A percentile compares a stretch with the other conserved stretches of the same genome.
These are phyloP conservation scores for Crocidura indochinensis DNA, from an alignment of 2,797 vertebrate species.

Conservation along the genomic window DNA sequence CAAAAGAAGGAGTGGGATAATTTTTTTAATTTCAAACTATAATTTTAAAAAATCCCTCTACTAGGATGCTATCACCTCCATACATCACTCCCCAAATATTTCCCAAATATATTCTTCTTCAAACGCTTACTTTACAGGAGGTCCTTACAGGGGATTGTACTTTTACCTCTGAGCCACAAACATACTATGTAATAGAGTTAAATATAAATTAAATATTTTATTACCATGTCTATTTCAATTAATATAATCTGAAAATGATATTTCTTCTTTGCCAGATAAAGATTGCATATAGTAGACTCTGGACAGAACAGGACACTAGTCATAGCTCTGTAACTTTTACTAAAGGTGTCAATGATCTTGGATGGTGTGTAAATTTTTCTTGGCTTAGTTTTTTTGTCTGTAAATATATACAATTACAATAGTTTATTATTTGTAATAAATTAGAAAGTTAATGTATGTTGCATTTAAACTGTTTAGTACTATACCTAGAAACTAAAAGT, in stretches of 20 bases:
- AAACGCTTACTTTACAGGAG: not conserved
- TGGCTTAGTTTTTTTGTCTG: not conserved
- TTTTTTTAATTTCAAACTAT: too few relatives aligned
- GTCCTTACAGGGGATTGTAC: not conserved
- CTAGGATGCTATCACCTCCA: not conserved
- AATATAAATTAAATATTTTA: not conserved
- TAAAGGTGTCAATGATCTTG: not conserved
- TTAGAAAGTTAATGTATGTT: too few relatives aligned
- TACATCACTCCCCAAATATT: not conserved
- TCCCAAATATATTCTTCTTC: not conserved
- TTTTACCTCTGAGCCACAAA: slow-evolving; percentile 1
- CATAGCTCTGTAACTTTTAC: not conserved
- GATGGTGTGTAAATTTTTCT: not conserved
- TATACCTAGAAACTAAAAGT: too few relatives aligned
- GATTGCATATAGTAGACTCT: too few relatives aligned
- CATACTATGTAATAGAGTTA: not conserved
- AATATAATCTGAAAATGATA: not conserved
- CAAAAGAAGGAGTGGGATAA: too few relatives aligned
- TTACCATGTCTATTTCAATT: not conserved
- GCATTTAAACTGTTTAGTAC: too few relatives aligned
- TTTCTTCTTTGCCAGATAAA: too few relatives aligned
- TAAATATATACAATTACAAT: too few relatives aligned
- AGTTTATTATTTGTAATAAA: too few relatives aligned
- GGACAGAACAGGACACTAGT: not conserved
- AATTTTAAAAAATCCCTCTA: not conserved